Base-by-base conservation (phyloP, 2,888 invertebrate genomes). In the Platypus cylindrus region DNA sequence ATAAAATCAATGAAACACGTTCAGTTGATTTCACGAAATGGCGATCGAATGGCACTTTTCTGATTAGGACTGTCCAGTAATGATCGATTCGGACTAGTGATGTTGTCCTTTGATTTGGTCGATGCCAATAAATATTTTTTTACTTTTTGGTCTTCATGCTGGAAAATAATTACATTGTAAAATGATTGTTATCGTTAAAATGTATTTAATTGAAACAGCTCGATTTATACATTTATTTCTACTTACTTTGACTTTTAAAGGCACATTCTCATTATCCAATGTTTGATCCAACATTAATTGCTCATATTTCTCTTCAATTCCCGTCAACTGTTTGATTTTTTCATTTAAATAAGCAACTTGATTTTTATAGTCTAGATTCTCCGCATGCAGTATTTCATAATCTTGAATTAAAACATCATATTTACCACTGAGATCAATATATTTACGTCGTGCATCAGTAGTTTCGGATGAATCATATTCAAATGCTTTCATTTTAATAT, bases 81-180 rank as follows among this genome's bases (percentile, higher is more conserved):
- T 15, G 60, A 52, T 30, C 59, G 52, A 26, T 54, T 58, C 7
- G 63, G 60, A 41, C 60, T 60, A 14, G 51, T 49, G 12, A 63
- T 38, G 46, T 68, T 69, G 46, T 69, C 68, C 46, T 70, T 70
- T 34, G 66, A 65, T 34, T 62, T 49, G 20, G 46, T 43, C 27
- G 49, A 43, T 24, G 50, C 45, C 17, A 50, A 38, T 25, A 56
- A 57, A 33, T 52, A 54, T 45, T 54, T 55, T 31, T 57, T 60
- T 24, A 60, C 52, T 11, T 52, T 47, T 47, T 56, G 53, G 17
- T 49, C 50, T 17, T 42, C 41, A 18, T 36, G 35, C 58, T 60
- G 38, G 29, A 53, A 52, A 39, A 34, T 44, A n/a, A 40, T 36
- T 34, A 37, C 32, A 24, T 24, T 30, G 31, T 39, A 26, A 16